Conservation (phyloP, 2,888 invertebrate species). For the Platycnemis pennipes region DNA sequence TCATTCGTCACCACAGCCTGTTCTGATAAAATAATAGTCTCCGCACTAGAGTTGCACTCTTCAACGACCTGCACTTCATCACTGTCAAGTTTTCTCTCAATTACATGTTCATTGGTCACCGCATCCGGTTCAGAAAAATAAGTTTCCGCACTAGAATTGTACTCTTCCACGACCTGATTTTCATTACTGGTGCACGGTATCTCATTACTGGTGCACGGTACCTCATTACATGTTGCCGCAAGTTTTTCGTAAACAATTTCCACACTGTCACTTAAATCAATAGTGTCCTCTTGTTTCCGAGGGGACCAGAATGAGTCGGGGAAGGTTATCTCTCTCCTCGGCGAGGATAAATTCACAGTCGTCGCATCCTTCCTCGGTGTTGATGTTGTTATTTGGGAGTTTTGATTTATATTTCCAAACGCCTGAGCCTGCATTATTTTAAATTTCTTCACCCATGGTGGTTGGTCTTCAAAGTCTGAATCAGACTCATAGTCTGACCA, state of each 20-base stretch:
- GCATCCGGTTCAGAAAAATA: background rate
- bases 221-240: background rate
- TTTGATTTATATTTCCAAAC: background rate
- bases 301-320: background rate
- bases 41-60: slow-evolving; percentile 1
- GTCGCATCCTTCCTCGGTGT: background rate
- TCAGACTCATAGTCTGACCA: slow-evolving; percentile 18
- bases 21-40: background rate
- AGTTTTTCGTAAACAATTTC: background rate
- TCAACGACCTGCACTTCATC: background rate
- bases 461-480: slow-evolving; percentile 18
- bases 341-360: background rate
- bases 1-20: background rate
- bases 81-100: background rate
- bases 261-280: background rate
- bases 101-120: background rate
- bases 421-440: slow-evolving; percentile 10
- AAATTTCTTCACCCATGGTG: slow-evolving; percentile 18
- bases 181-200: background rate
- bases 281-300: background rate
- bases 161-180: background rate
- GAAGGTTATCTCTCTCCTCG: background rate
- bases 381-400: background rate
- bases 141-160: background rate
- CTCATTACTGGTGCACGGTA: background rate